These are phyloP conservation scores for Ceriagrion tenellum DNA, from an alignment of 2,888 invertebrate genomes.

Conservation along the genomic window DNA sequence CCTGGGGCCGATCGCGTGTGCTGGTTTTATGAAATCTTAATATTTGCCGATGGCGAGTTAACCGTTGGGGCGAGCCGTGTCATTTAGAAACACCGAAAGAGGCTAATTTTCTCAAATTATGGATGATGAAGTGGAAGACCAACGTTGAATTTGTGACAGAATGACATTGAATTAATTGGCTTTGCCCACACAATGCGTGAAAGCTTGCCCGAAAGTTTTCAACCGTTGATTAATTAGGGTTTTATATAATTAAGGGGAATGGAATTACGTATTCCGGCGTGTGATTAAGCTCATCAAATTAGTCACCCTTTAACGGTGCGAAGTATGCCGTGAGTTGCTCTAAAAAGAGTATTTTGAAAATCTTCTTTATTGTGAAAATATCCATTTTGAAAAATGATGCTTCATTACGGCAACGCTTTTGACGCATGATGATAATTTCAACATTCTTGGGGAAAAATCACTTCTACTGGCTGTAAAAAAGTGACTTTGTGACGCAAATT, in stretches of 20 bases:
- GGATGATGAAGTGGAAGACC: neutral
- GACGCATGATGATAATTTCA: neutral
- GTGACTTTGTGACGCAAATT: too few relatives aligned
- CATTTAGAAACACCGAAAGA: conserved; percentile 9
- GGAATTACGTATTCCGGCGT: neutral
- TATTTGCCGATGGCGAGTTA: neutral
- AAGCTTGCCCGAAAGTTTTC: neutral
- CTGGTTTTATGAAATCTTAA: neutral
- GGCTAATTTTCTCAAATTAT: conserved; percentile 22
- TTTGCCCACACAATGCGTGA: neutral
- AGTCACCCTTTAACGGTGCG: neutral
- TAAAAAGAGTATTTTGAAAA: neutral
- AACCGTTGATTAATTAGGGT: neutral
- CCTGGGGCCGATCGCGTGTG: neutral
- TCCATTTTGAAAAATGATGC: neutral
- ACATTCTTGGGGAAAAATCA: neutral
- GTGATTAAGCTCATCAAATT: conserved; percentile 11
- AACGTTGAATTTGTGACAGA: neutral
- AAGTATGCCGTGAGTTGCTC: neutral
- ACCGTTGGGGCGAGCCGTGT: neutral
- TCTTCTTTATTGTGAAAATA: neutral
- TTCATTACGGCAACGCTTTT: neutral
- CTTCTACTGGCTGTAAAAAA: too few relatives aligned
- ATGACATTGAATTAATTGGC: neutral
- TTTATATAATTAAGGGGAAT: conserved; percentile 17